A percentile compares a stretch with the other conserved stretches of the same genome.
phyloP scores from a whole-genome alignment of 2,797 vertebrate genomes.

The Pseudochaenichthys georgianus region DNA sequence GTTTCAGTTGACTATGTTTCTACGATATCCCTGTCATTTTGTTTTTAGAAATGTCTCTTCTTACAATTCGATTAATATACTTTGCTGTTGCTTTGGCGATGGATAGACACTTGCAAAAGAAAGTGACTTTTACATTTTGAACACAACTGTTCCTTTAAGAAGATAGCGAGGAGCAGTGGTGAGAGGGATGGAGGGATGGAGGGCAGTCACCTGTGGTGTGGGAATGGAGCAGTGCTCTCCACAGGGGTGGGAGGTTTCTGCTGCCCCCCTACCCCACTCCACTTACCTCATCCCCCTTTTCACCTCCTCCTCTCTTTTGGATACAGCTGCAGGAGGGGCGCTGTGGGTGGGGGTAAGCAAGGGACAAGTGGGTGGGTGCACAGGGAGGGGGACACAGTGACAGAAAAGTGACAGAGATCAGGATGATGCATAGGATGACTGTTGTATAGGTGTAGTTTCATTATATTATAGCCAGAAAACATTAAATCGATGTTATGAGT shows the following conservation, averaged over 20 bases:
- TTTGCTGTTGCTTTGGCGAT: background rate
- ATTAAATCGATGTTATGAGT: too few species aligned
- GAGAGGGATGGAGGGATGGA: slow-evolving; percentile 45
- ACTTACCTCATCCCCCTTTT: slow-evolving; percentile 59
- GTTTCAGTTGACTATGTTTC: too few species aligned
- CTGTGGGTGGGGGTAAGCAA: background rate
- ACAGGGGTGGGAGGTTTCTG: slow-evolving; percentile 62
- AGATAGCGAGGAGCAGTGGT: slow-evolving; percentile 16
- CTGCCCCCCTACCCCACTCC: slow-evolving; percentile 34
- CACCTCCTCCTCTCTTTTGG: slow-evolving; percentile 58
- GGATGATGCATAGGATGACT: slow-evolving; percentile 1
- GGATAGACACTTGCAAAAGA: background rate
- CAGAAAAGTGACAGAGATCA: slow-evolving; percentile 12
- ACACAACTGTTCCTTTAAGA: slow-evolving; percentile 57
- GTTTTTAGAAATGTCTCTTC: too few species aligned
- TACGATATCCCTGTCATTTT: too few species aligned
- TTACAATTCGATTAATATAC: background rate
- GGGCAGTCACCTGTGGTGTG: slow-evolving; percentile 81
- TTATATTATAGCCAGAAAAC: background rate
- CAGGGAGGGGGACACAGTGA: slow-evolving; percentile 9
- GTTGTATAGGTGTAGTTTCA: background rate
- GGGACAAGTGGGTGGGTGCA: slow-evolving; percentile 13
- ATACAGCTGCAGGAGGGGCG: slow-evolving; percentile 69
- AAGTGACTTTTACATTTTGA: slow-evolving; percentile 2
- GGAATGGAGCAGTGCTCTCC: slow-evolving; percentile 75